Evolutionary conservation across 2,797 vertebrate genomes (phyloP).

Genomic region (Chanos chanos): DNA sequence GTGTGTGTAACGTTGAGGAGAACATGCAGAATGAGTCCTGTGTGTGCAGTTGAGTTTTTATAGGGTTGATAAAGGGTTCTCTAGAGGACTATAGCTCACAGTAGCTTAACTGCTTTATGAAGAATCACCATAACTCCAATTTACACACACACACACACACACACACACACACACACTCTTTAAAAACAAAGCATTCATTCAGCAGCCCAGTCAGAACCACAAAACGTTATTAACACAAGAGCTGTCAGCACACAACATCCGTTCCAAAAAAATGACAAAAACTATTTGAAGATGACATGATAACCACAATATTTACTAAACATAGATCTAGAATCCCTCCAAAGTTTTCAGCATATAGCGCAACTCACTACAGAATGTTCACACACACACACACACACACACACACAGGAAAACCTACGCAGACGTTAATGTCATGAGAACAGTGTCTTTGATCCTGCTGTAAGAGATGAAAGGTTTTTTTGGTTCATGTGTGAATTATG

Average conservation of each 20-base stretch:
- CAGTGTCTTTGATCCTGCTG: constrained; percentile 35
- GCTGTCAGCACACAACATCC: too few relatives aligned
- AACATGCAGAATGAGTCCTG: constrained; percentile 47
- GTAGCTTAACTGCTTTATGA: constrained; percentile 39
- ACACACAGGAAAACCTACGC: constrained; percentile 3
- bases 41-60: constrained; percentile 49
- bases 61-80: constrained; percentile 61
- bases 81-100: constrained; percentile 57
- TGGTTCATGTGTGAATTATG: constrained; percentile 22
- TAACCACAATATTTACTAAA: not conserved
- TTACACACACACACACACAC: not conserved
- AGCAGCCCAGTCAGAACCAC: too few relatives aligned
- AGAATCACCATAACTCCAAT: not conserved
- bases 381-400: constrained; percentile 1
- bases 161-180: not conserved
- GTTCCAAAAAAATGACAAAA: too few relatives aligned
- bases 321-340: not conserved
- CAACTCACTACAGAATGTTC: not conserved
- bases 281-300: not conserved
- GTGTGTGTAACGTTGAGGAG: constrained; percentile 27
- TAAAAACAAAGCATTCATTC: not conserved
- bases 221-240: too few relatives aligned
- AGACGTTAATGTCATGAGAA: constrained; percentile 12
- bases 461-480: constrained; percentile 34
- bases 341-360: not conserved